Conservation (phyloP, 2,113 vertebrate species). For the Onychorhynchus coronatus region DNA sequence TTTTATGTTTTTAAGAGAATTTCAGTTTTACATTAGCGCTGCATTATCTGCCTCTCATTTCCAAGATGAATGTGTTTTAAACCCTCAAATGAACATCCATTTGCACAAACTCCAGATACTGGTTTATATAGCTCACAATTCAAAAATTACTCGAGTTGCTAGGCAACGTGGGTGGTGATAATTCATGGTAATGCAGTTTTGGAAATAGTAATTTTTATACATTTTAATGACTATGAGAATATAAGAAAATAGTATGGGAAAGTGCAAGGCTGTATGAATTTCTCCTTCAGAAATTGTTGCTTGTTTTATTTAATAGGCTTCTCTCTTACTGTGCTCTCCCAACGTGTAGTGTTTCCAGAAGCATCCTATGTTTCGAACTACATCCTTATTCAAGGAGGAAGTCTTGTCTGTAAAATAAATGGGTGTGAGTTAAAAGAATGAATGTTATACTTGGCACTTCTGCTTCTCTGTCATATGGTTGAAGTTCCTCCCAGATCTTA, state of each 20-base stretch:
- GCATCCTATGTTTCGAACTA: neutral
- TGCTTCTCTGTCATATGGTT: neutral
- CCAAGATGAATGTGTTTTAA: slow-evolving; percentile 65
- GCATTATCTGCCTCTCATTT: slow-evolving; percentile 66
- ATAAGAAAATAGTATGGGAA: slow-evolving; percentile 42
- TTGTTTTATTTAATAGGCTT: slow-evolving; percentile 5
- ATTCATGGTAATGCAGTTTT: slow-evolving; percentile 67
- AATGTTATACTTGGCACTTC: neutral
- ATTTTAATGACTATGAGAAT: slow-evolving; percentile 63
- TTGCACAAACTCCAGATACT: slow-evolving; percentile 64
- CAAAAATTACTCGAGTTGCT: slow-evolving; percentile 77
- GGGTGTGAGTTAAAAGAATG: neutral
- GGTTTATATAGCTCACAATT: slow-evolving; percentile 63
- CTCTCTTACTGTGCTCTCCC: neutral
- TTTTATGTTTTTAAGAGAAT: slow-evolving; percentile 31
- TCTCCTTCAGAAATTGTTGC: neutral
- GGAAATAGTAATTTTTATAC: slow-evolving; percentile 72
- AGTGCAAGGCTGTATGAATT: neutral
- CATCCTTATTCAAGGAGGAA: neutral
- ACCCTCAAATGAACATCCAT: slow-evolving; percentile 58
- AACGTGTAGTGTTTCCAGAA: neutral
- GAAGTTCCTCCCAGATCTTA: neutral
- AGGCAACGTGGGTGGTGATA: slow-evolving; percentile 67
- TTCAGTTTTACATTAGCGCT: slow-evolving; percentile 41
- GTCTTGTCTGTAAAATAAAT: neutral